Evolutionary conservation across 2,797 vertebrate genomes (phyloP).

Genomic region (Catamblyrhynchus diadema): DNA sequence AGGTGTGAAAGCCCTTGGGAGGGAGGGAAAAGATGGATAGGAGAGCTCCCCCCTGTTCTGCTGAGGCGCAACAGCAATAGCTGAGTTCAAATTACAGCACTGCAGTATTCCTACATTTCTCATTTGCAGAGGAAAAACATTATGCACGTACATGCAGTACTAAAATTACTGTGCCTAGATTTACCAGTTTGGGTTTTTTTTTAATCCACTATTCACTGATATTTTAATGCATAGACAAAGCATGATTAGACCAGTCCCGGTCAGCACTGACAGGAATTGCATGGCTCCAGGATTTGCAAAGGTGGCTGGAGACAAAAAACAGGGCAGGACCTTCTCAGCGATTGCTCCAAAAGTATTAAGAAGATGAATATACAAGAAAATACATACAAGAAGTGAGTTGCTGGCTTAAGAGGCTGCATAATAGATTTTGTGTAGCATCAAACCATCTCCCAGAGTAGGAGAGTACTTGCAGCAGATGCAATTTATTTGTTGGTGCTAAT

Average conservation of each 20-base stretch:
- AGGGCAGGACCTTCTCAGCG: background rate
- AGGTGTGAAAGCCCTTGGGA: background rate
- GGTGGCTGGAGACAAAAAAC: background rate
- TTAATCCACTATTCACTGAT: background rate
- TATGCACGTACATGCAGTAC: background rate
- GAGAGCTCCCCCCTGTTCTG: rapidly evolving
- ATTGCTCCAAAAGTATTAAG: background rate
- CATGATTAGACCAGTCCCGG: background rate
- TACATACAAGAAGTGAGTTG: background rate
- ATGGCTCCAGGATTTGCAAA: background rate
- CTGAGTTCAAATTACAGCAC: background rate
- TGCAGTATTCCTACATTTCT: background rate
- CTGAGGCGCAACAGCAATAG: background rate
- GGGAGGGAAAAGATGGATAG: background rate
- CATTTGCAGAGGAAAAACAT: background rate
- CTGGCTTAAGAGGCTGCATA: background rate
- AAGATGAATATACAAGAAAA: background rate
- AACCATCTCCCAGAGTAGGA: background rate
- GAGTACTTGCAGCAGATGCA: background rate
- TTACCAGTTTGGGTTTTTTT: background rate
- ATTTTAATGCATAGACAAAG: background rate
- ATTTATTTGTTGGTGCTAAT: background rate
- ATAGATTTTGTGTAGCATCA: background rate
- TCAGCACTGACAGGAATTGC: background rate
- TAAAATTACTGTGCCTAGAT: background rate